Conservation (phyloP, 2,888 invertebrate species). For the Megalurothrips usitatus region DNA sequence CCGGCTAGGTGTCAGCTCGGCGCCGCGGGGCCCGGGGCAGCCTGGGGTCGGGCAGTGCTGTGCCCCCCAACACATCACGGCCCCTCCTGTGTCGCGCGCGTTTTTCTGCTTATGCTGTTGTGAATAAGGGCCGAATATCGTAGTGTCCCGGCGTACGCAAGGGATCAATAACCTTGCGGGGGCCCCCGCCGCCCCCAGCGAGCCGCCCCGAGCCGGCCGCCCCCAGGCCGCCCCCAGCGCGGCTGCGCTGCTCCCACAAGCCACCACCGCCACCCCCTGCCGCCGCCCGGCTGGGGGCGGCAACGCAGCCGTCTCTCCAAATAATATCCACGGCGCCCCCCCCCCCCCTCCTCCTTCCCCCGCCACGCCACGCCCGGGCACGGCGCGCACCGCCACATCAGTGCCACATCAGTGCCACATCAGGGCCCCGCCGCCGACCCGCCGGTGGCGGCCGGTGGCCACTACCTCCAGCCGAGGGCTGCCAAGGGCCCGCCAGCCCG, state of each 20-base stretch:
- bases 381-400: too few species aligned
- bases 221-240: conserved; percentile 7
- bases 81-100: neutral
- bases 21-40: neutral
- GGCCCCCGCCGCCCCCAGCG: neutral
- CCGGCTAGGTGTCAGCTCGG: neutral
- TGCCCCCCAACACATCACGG: too few species aligned
- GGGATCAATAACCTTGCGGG: neutral
- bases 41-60: neutral
- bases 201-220: neutral
- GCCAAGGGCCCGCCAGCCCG: neutral
- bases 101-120: neutral
- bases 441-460: too few species aligned
- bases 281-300: conserved; percentile 10
- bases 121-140: conserved; percentile 22
- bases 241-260: neutral
- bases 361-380: too few species aligned
- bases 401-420: too few species aligned
- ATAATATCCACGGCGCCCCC: neutral
- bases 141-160: neutral
- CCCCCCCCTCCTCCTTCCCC: too few species aligned
- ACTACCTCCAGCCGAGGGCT: too few species aligned
- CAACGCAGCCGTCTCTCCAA: neutral
- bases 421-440: too few species aligned
- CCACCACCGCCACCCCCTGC: neutral